Evolutionary conservation across 2,113 vertebrate species (phyloP).

Genomic region (Columba janthina): DNA sequence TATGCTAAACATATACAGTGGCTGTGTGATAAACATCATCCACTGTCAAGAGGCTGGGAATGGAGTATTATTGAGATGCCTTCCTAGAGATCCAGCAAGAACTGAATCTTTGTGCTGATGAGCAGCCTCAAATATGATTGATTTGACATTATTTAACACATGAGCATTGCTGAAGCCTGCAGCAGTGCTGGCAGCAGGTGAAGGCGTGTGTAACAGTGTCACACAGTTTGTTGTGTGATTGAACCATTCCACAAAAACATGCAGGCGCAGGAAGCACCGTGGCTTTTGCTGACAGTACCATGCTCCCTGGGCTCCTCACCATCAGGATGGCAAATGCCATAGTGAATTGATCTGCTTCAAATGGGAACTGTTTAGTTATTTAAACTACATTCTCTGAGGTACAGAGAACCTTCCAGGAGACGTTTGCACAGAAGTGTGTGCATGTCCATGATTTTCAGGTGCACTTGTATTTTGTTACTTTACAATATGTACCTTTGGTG

Average conservation of each 20-base stretch:
- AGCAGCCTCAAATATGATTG: not conserved
- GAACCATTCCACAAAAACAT: not conserved
- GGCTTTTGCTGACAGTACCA: not conserved
- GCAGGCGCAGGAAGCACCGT: rapidly evolving
- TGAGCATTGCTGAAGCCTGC: not conserved
- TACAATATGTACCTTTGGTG: not conserved
- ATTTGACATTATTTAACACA: not conserved
- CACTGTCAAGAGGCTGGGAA: not conserved
- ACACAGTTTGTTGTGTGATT: not conserved
- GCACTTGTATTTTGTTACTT: not conserved
- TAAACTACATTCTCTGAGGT: not conserved
- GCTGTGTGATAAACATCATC: not conserved
- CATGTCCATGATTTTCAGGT: not conserved
- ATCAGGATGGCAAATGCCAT: not conserved
- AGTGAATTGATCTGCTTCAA: not conserved
- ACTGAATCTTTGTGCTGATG: not conserved
- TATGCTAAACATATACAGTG: not conserved
- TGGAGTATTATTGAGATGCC: not conserved
- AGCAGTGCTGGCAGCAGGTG: not conserved
- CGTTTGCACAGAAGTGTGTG: not conserved
- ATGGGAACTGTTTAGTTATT: not conserved
- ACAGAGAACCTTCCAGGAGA: not conserved
- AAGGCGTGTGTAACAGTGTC: not conserved
- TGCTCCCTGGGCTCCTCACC: not conserved
- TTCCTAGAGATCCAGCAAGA: not conserved